These are phyloP conservation scores for Limnephilus marmoratus DNA, from an alignment of 2,888 invertebrate species.

Conservation along the genomic window DNA sequence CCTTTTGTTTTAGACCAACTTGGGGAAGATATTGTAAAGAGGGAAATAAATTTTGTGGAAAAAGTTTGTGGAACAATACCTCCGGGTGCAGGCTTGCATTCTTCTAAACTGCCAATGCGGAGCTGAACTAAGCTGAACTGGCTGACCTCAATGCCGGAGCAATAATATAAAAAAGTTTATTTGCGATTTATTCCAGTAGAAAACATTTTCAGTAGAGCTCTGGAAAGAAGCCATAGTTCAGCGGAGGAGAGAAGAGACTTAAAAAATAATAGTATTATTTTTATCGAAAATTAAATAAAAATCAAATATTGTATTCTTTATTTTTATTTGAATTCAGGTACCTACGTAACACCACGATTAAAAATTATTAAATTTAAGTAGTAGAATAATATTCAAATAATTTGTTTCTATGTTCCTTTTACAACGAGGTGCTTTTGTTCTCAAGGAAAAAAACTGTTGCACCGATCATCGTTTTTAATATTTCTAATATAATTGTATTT, in stretches of 20 bases:
- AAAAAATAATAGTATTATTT: no score
- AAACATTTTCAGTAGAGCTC: neutral
- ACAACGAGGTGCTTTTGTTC: neutral
- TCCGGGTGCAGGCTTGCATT: neutral
- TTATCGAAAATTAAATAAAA: neutral
- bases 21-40: neutral
- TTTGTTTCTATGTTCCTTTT: neutral
- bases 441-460: neutral
- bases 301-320: neutral
- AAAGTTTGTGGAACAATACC: neutral
- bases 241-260: no score
- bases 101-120: neutral
- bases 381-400: neutral
- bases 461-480: neutral
- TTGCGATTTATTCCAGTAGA: neutral
- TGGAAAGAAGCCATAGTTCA: neutral
- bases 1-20: slow-evolving; percentile 14
- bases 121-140: neutral
- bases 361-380: neutral
- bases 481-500: neutral
- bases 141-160: neutral
- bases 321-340: neutral
- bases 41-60: slow-evolving; percentile 13
- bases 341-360: neutral
- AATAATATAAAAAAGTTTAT: neutral